Evolutionary conservation across 2,113 vertebrate genomes (phyloP), one percentile per base, ranked within the genome.

Genomic region (Bubo scandiacus): DNA sequence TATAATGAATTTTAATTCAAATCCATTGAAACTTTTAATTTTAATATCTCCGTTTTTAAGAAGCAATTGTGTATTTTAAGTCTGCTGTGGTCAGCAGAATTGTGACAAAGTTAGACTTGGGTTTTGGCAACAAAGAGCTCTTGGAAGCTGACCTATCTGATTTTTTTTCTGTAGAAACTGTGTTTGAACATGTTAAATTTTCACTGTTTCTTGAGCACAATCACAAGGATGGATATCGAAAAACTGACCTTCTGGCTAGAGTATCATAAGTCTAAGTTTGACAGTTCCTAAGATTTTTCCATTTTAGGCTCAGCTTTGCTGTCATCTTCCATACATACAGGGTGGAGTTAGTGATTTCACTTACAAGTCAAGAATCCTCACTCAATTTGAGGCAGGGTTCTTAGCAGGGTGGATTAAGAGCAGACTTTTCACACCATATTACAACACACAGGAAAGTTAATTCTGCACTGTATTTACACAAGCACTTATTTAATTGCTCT

Each of bases 1-100:
- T 94, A 91, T 42, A 88, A 80, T 67, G 25, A 93, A 49, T 85
- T 93, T 84, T 82, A 88, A 89, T 82, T 90, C 20, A 86, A 92
- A 88, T 79, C 19, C 26, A 90, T 75, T 66, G 55, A 83, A 92
- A 67, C 22, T 82, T 90, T 73, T 66, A 43, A 63, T 75, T 86
- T 85, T 79, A 95, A 45, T 86, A 79, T 71, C 14, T 92, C 71
- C 26, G 8, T 52, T 93, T 95, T 94, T 75, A 95, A 83, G 52
- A 88, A 86, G 30, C 14, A 93, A 8, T 29, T 59, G 51, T 67
- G 17, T 47, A 51, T 96, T 90, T 93, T 86, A 84, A 81, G 29
- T 84, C 43, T 82, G 25, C 66, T 77, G 45, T 17, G 85, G 57
- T 85, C 70, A 75, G 65, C 34, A 91, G 43, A 93, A 85, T 32